Evolutionary conservation across 2,113 vertebrate species (phyloP), one percentile per base, ranked within the genome.

Genomic region (Amphilophus citrinellus): DNA sequence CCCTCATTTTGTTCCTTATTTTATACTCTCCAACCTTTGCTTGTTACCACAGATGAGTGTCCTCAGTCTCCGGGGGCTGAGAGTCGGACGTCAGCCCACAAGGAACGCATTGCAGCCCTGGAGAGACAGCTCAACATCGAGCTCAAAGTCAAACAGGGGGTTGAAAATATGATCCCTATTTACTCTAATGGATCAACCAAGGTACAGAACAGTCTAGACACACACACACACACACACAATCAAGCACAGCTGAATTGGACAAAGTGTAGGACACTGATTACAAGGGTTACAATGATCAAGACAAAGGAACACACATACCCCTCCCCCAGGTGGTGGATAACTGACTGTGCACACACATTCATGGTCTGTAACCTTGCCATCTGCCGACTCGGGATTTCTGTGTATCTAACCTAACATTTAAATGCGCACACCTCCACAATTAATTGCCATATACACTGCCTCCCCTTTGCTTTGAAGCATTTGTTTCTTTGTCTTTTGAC

Each of bases 121-220:
- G 96, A 98, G 92, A 96, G 97, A 79, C 97, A 98, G 94, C 95
- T 98, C 82, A 97, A 97, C 93, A 98, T 98, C 1, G 97, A 98
- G 93, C 95, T 98, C 85, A 97, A 97, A 92, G 97, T 98, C 93
- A 97, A 98, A 84, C 97, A 98, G 81, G 97, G 97, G 3, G 97
- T 97, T 0, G 97, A 98, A 86, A 98, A 98, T 89, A 98, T 98
- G 97, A 97, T 98, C 91, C 97, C 97, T 80, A 97, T 96, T 76
- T 98, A 98, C 76, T 96, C 97, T 89, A 97, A 97, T 1, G 97
- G 97, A 82, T 94, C 94, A 83, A 96, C 96, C 63, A 98, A 98
- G 96, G 97, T 98, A 91, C 18, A 24, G 22, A 35, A 47, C 10
- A 8, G 17, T 10, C 2, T 20, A 6, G 8, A 1, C 75, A 61